Percentiles rank a stretch among this genome's conserved stretches.
Conservation (phyloP, 2,113 vertebrate species). For the Eclectus roratus region DNA sequence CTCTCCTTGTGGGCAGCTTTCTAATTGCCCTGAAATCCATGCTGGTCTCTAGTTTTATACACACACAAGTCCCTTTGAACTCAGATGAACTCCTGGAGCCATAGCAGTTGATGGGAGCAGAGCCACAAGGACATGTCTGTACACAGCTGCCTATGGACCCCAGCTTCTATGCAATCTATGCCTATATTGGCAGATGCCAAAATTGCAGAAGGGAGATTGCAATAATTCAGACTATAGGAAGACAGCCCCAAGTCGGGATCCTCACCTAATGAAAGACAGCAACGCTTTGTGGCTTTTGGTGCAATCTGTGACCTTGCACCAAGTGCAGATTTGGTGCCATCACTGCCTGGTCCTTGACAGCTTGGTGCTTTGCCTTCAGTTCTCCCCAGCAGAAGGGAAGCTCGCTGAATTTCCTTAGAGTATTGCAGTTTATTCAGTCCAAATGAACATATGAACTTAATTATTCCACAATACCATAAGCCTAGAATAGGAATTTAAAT, state of each 20-base stretch:
- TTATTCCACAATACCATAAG: neutral
- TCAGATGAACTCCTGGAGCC: neutral
- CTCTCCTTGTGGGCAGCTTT: neutral
- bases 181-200: neutral
- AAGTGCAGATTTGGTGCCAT: neutral
- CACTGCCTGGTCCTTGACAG: neutral
- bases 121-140: accelerated
- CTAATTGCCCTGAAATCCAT: neutral
- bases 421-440: neutral
- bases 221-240: neutral
- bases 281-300: neutral
- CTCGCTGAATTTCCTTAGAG: neutral
- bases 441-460: constrained; percentile 4
- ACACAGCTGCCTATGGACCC: neutral
- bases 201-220: neutral
- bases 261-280: neutral
- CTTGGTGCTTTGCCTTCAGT: neutral
- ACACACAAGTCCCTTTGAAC: neutral
- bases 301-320: neutral
- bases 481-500: constrained; percentile 28
- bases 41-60: neutral
- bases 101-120: neutral
- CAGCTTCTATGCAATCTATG: accelerated
- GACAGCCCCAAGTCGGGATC: neutral
- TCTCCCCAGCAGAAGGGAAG: neutral